Conservation (phyloP, 2,888 invertebrate species). For the Muschampia plurimacula region DNA sequence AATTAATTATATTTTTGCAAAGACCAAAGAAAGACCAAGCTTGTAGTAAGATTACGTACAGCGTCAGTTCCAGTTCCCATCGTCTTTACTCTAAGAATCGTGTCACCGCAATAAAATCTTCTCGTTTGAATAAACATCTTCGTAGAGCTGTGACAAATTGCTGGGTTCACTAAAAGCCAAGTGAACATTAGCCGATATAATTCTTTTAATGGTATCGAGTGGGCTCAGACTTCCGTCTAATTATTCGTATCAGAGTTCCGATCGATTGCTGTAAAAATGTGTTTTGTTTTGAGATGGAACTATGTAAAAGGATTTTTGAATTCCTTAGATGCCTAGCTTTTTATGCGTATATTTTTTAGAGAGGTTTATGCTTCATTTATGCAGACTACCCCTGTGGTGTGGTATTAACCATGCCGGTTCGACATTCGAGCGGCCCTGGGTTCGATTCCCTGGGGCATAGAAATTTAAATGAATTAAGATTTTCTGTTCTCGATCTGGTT, state of each 20-base stretch:
- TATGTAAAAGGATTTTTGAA: too few relatives aligned
- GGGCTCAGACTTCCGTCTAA: constrained; percentile 64
- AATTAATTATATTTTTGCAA: constrained; percentile 9
- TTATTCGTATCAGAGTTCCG: constrained; percentile 63
- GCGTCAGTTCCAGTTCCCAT: constrained; percentile 75
- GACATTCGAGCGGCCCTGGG: too few relatives aligned
- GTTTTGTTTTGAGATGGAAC: neutral
- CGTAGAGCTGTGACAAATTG: constrained; percentile 78
- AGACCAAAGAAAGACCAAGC: constrained; percentile 53
- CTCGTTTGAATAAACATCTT: constrained; percentile 83
- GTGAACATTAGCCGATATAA: constrained; percentile 76
- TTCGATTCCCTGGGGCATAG: too few relatives aligned
- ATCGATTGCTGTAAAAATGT: neutral
- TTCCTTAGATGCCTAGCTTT: too few relatives aligned
- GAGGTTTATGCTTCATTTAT: too few relatives aligned
- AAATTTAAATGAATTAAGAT: too few relatives aligned
- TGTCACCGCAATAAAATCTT: constrained; percentile 82
- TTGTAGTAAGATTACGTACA: constrained; percentile 70
- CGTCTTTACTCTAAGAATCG: constrained; percentile 73
- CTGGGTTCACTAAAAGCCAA: constrained; percentile 69
- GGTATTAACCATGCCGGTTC: too few relatives aligned
- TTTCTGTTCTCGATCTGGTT: too few relatives aligned
- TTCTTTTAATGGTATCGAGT: constrained; percentile 73
- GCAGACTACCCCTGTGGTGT: too few relatives aligned
- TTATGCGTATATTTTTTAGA: too few relatives aligned